These are phyloP conservation scores for Nycticryphes semicollaris DNA, from an alignment of 2,113 vertebrate genomes.

Conservation along the genomic window DNA sequence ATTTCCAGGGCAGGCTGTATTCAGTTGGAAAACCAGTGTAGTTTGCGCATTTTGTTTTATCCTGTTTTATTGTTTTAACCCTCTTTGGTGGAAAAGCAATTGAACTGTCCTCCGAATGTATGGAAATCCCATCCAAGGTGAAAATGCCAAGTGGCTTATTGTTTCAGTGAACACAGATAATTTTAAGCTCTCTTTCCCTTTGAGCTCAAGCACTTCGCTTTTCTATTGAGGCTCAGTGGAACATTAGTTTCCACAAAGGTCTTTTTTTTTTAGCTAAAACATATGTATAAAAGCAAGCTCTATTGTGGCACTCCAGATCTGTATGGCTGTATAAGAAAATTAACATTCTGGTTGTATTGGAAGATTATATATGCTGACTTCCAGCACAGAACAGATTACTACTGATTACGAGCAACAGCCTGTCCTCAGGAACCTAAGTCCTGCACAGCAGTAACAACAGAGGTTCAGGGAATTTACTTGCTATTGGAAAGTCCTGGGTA, in stretches of 20 bases:
- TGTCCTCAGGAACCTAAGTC: background rate
- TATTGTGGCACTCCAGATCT: background rate
- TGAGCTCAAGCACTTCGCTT: conserved; percentile 23
- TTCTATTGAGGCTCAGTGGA: background rate
- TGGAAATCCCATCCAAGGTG: background rate
- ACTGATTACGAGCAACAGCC: background rate
- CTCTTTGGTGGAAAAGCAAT: background rate
- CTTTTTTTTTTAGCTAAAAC: background rate
- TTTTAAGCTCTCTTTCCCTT: conserved; percentile 4
- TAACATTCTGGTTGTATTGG: background rate
- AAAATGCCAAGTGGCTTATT: conserved; percentile 34
- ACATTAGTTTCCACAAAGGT: conserved; percentile 7
- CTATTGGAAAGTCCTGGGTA: background rate
- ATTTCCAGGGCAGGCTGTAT: background rate
- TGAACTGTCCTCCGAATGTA: background rate
- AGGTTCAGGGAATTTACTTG: background rate
- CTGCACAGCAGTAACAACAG: background rate
- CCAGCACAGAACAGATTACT: background rate
- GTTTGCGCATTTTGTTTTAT: background rate
- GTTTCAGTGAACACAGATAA: conserved; percentile 22
- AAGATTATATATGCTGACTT: conserved; percentile 1
- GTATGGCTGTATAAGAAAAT: conserved; percentile 12
- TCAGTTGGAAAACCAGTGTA: background rate
- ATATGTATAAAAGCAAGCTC: conserved; percentile 2
- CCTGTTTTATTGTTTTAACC: background rate